Base-by-base conservation (phyloP, 2,797 vertebrate genomes). In the Mormyrus proboscirostris region DNA sequence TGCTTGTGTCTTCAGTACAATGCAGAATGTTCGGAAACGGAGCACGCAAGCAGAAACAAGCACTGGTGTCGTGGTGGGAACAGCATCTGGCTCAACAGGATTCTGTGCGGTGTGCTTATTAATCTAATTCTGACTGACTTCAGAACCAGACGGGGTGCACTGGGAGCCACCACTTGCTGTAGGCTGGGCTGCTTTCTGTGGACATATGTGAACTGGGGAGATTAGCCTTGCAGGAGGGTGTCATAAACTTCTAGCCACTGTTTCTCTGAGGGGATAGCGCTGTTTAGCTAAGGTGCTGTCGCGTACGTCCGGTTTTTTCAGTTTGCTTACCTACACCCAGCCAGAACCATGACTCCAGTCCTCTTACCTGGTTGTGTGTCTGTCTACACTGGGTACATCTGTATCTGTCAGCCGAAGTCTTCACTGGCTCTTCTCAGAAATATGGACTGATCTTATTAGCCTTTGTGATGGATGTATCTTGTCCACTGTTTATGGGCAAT, bases 271-370 rank as follows among this genome's bases (percentile, higher is more conserved):
- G 41, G 5, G 38, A 10, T 44, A 41, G 6, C 38, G 47, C 10
- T 47, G 7, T 47, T 22, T 8, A 47, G 38, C 76, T 73, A 73
- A 73, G 25, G 1, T 38, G 4, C 29, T 14, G 76, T 82, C 47
- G 38, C 1, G 6, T 22, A 22, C 3, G 10, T 82, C 76, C 76
- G 19, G 5, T 41, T n/a, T n/a, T 69, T 33, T 38, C n/a, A 7
- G 47, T 19, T 44, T 88, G 50, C 10, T 44, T 73, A 59, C 25
- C 79, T 83, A 49, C 44, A n/a, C 16, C 22, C n/a, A 83, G 29
- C 33, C 73, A 91, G 88, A 84, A 90, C 89, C 55, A 90, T 85
- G 89, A 47, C 59, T 7, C 73, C 38, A 87, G 50, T 86, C 6
- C 22, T 49, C 84, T 33, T 84, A n/a, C 82, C 69, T 51, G 82